Evolutionary conservation across 2,888 invertebrate species (phyloP).

Genomic region (Autographa pulchrina): DNA sequence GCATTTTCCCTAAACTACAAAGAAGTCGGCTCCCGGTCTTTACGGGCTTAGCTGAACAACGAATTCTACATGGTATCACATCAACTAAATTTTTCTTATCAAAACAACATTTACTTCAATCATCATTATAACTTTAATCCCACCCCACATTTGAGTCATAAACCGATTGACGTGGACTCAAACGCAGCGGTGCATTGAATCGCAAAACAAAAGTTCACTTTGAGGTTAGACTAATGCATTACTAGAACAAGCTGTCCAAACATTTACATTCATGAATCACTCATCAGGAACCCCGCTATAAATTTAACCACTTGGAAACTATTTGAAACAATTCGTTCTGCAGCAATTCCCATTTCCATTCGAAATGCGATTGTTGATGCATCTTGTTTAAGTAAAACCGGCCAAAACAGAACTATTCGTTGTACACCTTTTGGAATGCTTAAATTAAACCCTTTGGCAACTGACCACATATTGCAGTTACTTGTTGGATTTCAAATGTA

Average conservation of each 20-base stretch:
- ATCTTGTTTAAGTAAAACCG: slow-evolving; percentile 4
- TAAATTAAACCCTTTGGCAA: slow-evolving; percentile 36
- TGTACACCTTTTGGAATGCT: slow-evolving; percentile 29
- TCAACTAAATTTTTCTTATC: no score
- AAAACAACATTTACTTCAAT: no score
- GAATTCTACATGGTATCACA: no score
- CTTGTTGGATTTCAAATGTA: slow-evolving; percentile 2
- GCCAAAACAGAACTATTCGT: slow-evolving; percentile 25
- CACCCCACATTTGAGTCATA: neutral
- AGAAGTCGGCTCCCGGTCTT: no score
- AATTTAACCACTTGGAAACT: slow-evolving; percentile 8
- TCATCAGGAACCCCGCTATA: neutral
- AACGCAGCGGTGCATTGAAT: neutral
- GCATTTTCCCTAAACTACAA: no score
- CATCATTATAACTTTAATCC: no score
- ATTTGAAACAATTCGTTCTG: neutral
- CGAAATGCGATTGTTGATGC: neutral
- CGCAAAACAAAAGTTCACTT: neutral
- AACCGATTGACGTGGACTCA: slow-evolving; percentile 4
- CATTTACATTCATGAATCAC: slow-evolving; percentile 3
- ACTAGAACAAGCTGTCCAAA: neutral
- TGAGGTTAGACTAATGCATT: neutral
- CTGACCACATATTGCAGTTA: slow-evolving; percentile 38
- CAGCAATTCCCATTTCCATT: neutral
- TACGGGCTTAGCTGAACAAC: no score